These are phyloP conservation scores for Drosophila suboccidentalis DNA, from an alignment of 2,888 invertebrate species.

Conservation along the genomic window DNA sequence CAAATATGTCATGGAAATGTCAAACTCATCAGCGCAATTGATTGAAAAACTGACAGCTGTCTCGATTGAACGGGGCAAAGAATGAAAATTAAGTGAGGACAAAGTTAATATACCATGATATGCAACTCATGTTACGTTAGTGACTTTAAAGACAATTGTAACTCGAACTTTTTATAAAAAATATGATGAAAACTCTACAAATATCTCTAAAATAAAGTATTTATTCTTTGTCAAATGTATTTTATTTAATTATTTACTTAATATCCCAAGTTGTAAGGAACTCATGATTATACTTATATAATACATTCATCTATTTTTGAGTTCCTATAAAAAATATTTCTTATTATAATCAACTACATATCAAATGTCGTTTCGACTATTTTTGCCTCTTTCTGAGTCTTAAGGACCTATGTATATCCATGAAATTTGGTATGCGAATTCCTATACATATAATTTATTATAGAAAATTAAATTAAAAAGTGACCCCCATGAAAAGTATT, in stretches of 20 bases:
- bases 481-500: too few relatives aligned
- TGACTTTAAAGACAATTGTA: not conserved
- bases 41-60: constrained; percentile 74
- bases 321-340: too few relatives aligned
- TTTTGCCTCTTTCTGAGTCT: not conserved
- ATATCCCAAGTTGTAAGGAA: too few relatives aligned
- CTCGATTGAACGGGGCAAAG: constrained; percentile 5
- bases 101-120: constrained; percentile 7
- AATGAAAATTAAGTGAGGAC: not conserved
- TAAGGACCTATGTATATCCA: not conserved
- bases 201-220: not conserved
- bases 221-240: not conserved
- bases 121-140: constrained; percentile 1
- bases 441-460: too few relatives aligned
- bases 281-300: too few relatives aligned
- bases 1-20: constrained; percentile 81
- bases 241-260: too few relatives aligned
- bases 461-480: too few relatives aligned
- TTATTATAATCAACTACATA: too few relatives aligned
- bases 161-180: not conserved
- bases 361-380: not conserved
- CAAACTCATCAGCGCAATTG: constrained; percentile 76
- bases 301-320: too few relatives aligned
- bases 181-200: not conserved
- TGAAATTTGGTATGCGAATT: not conserved